Conservation (phyloP, 2,797 vertebrate species). For the Myotis pilosus region DNA sequence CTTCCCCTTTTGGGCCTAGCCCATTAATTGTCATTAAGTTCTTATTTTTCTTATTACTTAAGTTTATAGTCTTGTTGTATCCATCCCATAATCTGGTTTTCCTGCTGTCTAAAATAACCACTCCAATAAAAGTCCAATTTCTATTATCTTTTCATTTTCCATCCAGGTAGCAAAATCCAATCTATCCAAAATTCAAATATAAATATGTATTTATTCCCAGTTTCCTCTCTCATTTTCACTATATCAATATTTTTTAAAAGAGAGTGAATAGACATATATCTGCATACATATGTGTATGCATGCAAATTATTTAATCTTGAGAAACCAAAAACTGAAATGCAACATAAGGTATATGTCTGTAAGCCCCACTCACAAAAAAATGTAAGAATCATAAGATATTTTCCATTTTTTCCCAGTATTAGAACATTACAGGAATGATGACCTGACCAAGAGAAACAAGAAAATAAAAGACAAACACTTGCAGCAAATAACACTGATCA, state of each 20-base stretch:
- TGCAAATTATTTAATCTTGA: slow-evolving; percentile 6
- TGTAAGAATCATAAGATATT: background rate
- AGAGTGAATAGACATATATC: background rate
- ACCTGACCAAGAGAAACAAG: background rate
- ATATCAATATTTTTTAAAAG: background rate
- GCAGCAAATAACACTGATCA: background rate
- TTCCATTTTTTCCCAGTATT: slow-evolving; percentile 45
- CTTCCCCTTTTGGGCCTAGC: background rate
- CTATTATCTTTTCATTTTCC: background rate
- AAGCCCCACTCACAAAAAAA: background rate
- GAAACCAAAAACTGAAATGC: background rate
- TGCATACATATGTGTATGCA: background rate
- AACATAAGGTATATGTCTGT: background rate
- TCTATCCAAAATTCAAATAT: background rate
- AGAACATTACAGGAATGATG: background rate
- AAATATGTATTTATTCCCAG: background rate
- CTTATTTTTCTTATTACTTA: background rate
- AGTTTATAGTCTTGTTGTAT: background rate
- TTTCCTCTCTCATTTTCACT: background rate
- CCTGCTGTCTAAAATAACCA: slow-evolving; percentile 1
- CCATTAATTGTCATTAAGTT: background rate
- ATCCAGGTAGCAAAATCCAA: background rate
- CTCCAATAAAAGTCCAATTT: background rate
- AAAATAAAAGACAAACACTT: slow-evolving; percentile 6
- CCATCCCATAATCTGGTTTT: background rate